Evolutionary conservation across 2,797 vertebrate genomes (phyloP), one percentile per base, ranked within the genome.

Genomic region (Gymnopithys bicolor): DNA sequence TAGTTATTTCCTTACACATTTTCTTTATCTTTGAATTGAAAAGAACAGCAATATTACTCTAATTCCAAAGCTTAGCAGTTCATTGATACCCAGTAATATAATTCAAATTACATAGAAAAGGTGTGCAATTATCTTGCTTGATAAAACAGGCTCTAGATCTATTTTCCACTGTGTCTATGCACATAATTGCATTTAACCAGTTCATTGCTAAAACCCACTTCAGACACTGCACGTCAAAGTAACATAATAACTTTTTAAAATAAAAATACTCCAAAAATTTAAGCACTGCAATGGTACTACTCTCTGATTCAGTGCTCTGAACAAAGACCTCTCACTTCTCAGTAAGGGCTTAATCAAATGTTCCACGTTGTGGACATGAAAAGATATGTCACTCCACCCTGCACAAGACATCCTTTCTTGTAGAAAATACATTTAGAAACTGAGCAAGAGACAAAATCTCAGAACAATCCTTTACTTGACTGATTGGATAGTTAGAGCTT

Each of bases 1-100:
- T 6, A 93, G 41, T 32, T 76, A 16, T 92, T 93, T 71, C 27
- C 27, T 93, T 93, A 68, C 15, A 52, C 23, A 64, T 87, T 96
- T 94, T 53, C 62, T 93, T 87, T 96, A 93, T 53, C 62, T 93
- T 90, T 91, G 41, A 94, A 89, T 48, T 71, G 74, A 88, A 84
- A 94, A 90, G 63, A 83, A 85, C 30, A 78, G 12, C n/a, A 71
- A 70, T 75, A 84, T 87, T 83, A 60, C 67, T 87, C 60, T 66
- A 62, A 89, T 78, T 85, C 69, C 30, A 37, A 74, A 84, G 23
- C 87, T 87, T 86, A 81, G 53, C 82, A 84, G 66, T 90, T 94
- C 69, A 81, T 58, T 78, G 85, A 71, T 74, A 64, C 5, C 24
- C 46, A 3, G 3, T 85, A 90, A 82, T 82, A 74, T 76, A 27